phyloP scores from a whole-genome alignment of 2,797 vertebrate genomes.

The Xenopus petersii region DNA sequence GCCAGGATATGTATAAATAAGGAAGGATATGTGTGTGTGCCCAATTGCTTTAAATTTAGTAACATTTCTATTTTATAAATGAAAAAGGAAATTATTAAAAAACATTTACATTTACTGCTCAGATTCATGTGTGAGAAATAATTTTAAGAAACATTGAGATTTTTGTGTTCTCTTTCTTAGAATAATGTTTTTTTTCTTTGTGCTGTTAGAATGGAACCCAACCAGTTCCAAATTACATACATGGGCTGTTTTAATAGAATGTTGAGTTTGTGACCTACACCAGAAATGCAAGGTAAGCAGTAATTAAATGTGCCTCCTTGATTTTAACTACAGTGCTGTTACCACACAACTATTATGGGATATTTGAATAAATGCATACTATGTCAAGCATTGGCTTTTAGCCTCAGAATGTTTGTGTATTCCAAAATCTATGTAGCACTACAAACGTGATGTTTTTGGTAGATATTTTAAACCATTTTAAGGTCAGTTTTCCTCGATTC shows the following conservation, averaged over 20 bases:
- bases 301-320: conserved; percentile 40
- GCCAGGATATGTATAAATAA: too few species aligned
- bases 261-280: conserved; percentile 34
- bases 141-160: conserved; percentile 15
- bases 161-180: conserved; percentile 34
- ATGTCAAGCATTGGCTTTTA: conserved; percentile 23
- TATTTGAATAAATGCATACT: conserved; percentile 28
- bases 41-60: too few species aligned
- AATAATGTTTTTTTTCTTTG: conserved; percentile 38
- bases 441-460: conserved; percentile 38
- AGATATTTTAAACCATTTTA: conserved; percentile 24
- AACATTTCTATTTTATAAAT: too few species aligned
- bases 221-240: conserved; percentile 46
- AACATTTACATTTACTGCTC: too few species aligned
- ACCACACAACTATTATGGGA: conserved; percentile 44
- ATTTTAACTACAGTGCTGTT: conserved; percentile 39
- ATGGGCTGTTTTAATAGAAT: conserved; percentile 42
- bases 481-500: conserved; percentile 25
- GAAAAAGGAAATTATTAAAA: too few species aligned
- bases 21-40: too few species aligned
- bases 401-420: conserved; percentile 35
- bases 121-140: too few species aligned
- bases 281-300: conserved; percentile 45
- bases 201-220: conserved; percentile 39
- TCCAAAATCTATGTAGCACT: conserved; percentile 32